Percentiles rank a stretch among this genome's conserved stretches.
These are phyloP conservation scores for Muraenolepis orangiensis DNA, from an alignment of 2,797 vertebrate genomes.

Conservation along the genomic window DNA sequence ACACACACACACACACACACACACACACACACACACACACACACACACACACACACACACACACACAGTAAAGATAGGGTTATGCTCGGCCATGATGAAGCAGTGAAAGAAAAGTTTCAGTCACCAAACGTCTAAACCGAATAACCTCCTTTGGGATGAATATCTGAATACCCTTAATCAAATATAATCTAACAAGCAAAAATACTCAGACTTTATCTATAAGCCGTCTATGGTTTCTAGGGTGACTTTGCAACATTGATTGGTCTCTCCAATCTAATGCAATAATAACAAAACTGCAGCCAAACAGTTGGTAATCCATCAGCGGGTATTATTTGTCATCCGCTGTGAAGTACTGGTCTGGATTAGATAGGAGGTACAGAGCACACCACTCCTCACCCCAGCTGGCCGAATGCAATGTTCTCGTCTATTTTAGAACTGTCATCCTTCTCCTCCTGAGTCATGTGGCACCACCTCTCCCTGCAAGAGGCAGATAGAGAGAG, in stretches of 20 bases:
- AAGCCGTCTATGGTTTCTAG: neutral
- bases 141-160: neutral
- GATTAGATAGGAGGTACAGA: neutral
- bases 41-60: neutral
- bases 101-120: neutral
- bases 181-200: neutral
- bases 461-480: conserved; percentile 98
- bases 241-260: neutral
- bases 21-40: neutral
- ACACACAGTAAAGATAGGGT: neutral
- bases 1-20: too few species aligned
- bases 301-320: neutral
- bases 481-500: conserved; percentile 46
- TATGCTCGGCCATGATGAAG: neutral
- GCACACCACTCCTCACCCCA: conserved; percentile 82
- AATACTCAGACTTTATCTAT: neutral
- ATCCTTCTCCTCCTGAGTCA: conserved; percentile 92
- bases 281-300: neutral
- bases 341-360: neutral
- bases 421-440: conserved; percentile 93
- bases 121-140: neutral
- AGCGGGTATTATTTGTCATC: neutral
- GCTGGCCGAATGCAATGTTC: conserved; percentile 96
- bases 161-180: neutral
- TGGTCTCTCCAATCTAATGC: neutral